Conservation (phyloP, 2,113 vertebrate species). For the Girardinichthys multiradiatus region DNA sequence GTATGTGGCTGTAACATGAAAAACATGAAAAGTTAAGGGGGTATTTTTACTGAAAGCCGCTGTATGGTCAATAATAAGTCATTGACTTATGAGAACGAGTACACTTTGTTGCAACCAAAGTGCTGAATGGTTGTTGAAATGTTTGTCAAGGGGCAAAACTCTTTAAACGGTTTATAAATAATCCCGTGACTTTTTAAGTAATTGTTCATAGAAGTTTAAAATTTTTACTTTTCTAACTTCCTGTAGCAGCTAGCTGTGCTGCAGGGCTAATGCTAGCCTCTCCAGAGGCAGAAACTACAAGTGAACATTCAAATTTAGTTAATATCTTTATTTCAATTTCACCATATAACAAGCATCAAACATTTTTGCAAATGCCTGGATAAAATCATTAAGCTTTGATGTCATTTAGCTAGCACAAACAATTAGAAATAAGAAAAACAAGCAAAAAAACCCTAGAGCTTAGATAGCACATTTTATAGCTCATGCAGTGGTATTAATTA, state of each 20-base stretch:
- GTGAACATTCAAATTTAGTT: too few species aligned
- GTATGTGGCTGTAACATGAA: not conserved
- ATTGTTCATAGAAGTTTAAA: not conserved
- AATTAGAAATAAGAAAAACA: not conserved
- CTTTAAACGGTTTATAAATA: not conserved
- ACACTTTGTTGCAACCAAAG: not conserved
- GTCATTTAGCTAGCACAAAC: not conserved
- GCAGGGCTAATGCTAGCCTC: not conserved
- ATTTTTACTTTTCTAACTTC: not conserved
- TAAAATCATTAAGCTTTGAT: not conserved
- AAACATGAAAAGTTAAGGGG: not conserved
- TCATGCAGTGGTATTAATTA: constrained; percentile 14
- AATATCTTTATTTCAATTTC: too few species aligned
- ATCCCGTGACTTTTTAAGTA: not conserved
- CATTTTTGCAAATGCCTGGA: not conserved
- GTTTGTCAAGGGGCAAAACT: not conserved
- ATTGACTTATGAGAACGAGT: not conserved
- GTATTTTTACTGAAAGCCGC: too few species aligned
- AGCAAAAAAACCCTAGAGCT: not conserved
- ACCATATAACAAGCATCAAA: too few species aligned
- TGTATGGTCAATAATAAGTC: not conserved
- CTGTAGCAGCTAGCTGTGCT: not conserved
- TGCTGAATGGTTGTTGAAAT: not conserved
- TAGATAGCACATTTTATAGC: not conserved
- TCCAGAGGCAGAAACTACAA: too few species aligned